Evolutionary conservation across 2,113 vertebrate species (phyloP).

Genomic region (Rhinopomastus cyanomelas): DNA sequence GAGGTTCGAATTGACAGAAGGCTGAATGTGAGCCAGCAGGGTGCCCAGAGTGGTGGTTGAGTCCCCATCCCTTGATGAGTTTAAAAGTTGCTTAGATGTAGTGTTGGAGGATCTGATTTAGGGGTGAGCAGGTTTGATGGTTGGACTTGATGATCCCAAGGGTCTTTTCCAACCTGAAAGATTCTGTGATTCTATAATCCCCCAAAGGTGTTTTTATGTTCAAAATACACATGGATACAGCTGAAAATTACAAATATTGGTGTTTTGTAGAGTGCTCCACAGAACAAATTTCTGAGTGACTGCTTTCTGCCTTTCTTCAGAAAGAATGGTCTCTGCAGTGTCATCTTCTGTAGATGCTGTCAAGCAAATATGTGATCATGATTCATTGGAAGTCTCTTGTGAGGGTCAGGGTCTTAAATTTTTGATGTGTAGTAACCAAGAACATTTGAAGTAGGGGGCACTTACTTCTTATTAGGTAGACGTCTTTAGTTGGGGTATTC

Average conservation of each 20-base stretch:
- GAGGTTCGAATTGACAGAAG: no score
- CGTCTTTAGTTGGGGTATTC: not conserved
- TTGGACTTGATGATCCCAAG: no score
- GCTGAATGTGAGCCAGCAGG: no score
- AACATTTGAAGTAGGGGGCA: not conserved
- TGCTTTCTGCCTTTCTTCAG: not conserved
- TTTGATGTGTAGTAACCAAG: not conserved
- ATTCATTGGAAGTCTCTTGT: not conserved
- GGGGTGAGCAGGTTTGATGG: no score
- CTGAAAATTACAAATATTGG: slow-evolving; percentile 7
- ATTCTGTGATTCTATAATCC: no score
- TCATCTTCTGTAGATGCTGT: not conserved
- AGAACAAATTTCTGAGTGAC: not conserved
- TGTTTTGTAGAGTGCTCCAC: not conserved
- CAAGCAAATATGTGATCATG: not conserved
- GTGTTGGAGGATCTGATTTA: no score
- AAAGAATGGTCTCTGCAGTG: rapidly evolving
- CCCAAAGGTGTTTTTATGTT: not conserved
- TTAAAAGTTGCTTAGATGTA: no score
- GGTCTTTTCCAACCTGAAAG: no score
- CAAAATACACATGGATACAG: not conserved
- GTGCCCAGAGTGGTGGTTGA: no score
- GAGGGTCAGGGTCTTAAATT: not conserved
- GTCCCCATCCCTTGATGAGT: no score
- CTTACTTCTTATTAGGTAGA: not conserved